These are phyloP conservation scores for Schizothorax lantsangensis DNA, from an alignment of 2,797 vertebrate genomes.

Conservation along the genomic window DNA sequence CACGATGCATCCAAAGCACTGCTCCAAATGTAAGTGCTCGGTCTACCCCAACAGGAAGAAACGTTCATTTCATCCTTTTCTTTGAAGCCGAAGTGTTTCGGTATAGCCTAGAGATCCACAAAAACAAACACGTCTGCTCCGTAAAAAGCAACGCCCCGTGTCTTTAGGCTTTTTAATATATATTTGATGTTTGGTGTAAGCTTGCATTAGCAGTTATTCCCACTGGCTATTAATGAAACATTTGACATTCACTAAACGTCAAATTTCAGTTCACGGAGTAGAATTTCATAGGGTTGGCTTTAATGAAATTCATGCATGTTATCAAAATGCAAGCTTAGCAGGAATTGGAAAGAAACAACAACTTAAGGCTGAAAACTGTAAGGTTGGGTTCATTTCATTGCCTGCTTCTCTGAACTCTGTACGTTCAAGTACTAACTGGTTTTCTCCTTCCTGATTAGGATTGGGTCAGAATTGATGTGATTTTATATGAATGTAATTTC, in stretches of 20 bases:
- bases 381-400: not conserved
- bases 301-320: slow-evolving; percentile 48
- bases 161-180: slow-evolving; percentile 6
- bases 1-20: not conserved
- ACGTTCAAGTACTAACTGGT: slow-evolving; percentile 22
- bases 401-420: not conserved
- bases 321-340: slow-evolving; percentile 50
- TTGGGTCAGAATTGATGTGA: not conserved
- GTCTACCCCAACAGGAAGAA: slow-evolving; percentile 29
- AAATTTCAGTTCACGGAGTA: slow-evolving; percentile 2
- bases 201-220: slow-evolving; percentile 32
- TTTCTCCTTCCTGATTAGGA: not conserved
- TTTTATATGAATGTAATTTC: not conserved
- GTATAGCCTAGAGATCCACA: slow-evolving; percentile 1
- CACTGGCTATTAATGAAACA: slow-evolving; percentile 23
- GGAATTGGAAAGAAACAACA: slow-evolving; percentile 45
- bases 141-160: not conserved
- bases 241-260: slow-evolving; percentile 34
- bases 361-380: not conserved
- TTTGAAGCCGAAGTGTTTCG: not conserved
- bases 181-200: slow-evolving; percentile 31
- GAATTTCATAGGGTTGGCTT: slow-evolving; percentile 43
- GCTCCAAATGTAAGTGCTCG: not conserved
- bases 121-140: slow-evolving; percentile 10
- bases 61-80: not conserved